Conservation (phyloP, 2,113 vertebrate species). For the Platysternon megacephalum region DNA sequence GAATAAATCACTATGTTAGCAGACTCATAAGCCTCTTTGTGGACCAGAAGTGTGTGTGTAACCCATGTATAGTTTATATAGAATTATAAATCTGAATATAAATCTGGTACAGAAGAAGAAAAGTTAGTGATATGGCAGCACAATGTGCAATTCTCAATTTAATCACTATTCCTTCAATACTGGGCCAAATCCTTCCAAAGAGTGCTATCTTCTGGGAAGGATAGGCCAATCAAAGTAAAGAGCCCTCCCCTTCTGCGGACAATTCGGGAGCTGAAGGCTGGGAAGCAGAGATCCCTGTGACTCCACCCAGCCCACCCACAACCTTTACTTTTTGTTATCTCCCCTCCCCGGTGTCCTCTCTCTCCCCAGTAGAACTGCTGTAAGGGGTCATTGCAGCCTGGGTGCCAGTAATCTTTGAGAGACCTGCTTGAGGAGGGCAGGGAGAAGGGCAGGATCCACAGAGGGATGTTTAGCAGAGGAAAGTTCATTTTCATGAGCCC, state of each 20-base stretch:
- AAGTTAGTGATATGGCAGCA: neutral
- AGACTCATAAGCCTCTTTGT: neutral
- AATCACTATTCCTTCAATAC: neutral
- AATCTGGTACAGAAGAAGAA: too few relatives aligned
- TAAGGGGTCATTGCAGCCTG: too few relatives aligned
- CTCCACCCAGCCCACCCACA: neutral
- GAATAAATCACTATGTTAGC: neutral
- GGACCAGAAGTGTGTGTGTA: neutral
- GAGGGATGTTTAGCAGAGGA: neutral
- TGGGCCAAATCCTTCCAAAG: neutral
- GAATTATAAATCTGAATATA: too few relatives aligned
- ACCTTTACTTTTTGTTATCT: neutral
- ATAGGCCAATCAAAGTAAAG: fast-evolving
- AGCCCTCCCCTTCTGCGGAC: neutral
- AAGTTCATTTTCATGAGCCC: neutral
- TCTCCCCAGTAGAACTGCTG: neutral
- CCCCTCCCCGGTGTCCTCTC: neutral
- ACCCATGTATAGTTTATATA: neutral
- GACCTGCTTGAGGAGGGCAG: too few relatives aligned
- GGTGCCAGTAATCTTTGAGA: too few relatives aligned
- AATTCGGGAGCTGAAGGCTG: neutral
- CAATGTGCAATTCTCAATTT: neutral
- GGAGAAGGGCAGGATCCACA: neutral
- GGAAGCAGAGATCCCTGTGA: neutral
- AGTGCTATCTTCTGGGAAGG: neutral